phyloP scores from a whole-genome alignment of 2,888 invertebrate genomes.

The Alviniconcha strummeri region DNA sequence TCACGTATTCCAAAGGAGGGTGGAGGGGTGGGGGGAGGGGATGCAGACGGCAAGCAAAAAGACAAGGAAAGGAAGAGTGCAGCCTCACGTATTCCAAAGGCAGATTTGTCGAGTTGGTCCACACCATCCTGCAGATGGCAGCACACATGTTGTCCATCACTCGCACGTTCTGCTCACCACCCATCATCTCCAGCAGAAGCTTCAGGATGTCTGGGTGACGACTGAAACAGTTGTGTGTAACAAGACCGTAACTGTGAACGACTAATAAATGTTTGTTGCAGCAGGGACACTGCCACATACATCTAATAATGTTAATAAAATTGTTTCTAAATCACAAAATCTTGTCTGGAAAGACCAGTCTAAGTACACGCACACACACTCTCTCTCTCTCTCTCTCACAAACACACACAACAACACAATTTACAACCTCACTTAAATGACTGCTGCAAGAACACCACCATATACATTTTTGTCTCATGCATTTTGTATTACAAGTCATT shows the following conservation, averaged over 20 bases:
- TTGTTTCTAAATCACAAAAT: too few relatives aligned
- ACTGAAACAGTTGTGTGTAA: conserved; percentile 68
- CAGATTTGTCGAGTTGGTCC: conserved; percentile 79
- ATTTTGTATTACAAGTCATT: neutral
- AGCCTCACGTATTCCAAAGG: conserved; percentile 81
- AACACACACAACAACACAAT: too few relatives aligned
- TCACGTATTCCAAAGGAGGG: conserved; percentile 83
- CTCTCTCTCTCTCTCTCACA: too few relatives aligned
- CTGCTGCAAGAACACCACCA: neutral
- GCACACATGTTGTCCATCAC: conserved; percentile 87
- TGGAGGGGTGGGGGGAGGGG: too few relatives aligned
- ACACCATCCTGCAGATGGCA: conserved; percentile 84
- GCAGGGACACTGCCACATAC: too few relatives aligned
- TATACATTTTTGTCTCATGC: neutral
- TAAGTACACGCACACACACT: too few relatives aligned
- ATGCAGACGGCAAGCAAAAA: too few relatives aligned
- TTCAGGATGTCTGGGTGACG: conserved; percentile 81
- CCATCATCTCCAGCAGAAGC: conserved; percentile 80
- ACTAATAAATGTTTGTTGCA: too few relatives aligned
- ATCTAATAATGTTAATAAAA: too few relatives aligned
- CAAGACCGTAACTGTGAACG: too few relatives aligned
- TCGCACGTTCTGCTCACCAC: conserved; percentile 79
- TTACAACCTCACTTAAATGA: too few relatives aligned
- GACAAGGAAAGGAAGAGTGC: neutral
- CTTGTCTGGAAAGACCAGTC: too few relatives aligned